Base-by-base conservation (phyloP, 2,113 vertebrate genomes). In the Rhea americana region DNA sequence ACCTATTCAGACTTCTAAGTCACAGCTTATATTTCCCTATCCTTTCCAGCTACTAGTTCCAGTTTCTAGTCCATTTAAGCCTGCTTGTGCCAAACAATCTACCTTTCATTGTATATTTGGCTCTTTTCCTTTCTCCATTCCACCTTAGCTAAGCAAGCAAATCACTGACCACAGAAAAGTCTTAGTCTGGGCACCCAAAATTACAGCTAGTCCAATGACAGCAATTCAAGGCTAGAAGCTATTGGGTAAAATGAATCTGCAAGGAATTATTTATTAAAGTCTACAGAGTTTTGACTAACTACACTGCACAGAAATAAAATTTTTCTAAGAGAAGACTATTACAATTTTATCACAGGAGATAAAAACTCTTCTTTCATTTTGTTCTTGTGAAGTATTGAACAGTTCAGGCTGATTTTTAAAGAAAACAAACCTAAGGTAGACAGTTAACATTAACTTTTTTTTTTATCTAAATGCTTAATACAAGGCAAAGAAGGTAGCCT, bases 351-450 rank as follows among this genome's bases (percentile, higher is more conserved):
- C 43, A 91, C 9, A 56, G 35, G 17, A 91, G 48, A 7, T 93
- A 88, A 93, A 81, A 86, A 90, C 16, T 43, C 2, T 50, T 72
- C 20, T 86, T 84, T 86, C 13, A 90, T 94, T 88, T 91, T 75
- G 9, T 51, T 88, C 77, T 65, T 86, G 48, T 12, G 84, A 88
- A 94, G 63, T 3, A 0, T 4, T 75, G 39, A 90, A 72, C 19
- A 39, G 58, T 58, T 90, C 2, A 86, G 47, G 47, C 35, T 93
- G n/a, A 55, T 12, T 11, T 86, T 90, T 61, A 87, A 75, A 79
- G 35, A 76, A 68, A 93, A 91, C 2, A 16, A 92, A 82, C 18
- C 61, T 75, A 43, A 78, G n/a, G 61, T n/a, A 83, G 51, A 81
- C 59, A 21, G 11, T 55, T 83, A 37, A 30, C 35, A 75, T 3